Percentiles rank a stretch among this genome's conserved stretches.
Conservation (phyloP, 2,797 vertebrate genomes). For the Otolemur crassicaudatus region DNA sequence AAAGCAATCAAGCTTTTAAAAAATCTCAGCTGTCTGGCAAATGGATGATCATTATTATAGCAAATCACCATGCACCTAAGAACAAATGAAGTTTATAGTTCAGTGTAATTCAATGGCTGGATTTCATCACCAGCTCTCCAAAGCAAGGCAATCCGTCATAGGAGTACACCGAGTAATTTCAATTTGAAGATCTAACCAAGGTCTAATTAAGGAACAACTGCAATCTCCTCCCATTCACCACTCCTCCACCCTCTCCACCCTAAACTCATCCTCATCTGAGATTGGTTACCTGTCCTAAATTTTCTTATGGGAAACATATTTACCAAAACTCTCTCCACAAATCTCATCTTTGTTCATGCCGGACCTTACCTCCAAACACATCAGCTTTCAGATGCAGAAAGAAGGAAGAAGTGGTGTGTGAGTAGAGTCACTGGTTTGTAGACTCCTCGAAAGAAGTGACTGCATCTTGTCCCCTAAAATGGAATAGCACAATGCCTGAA, state of each 20-base stretch:
- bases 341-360: background rate
- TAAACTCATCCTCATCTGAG: background rate
- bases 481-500: background rate
- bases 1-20: constrained; percentile 78
- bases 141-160: constrained; percentile 70
- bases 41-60: constrained; percentile 78
- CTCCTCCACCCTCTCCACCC: background rate
- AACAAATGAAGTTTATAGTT: constrained; percentile 75
- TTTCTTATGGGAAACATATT: background rate
- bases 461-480: background rate
- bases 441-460: constrained; percentile 2
- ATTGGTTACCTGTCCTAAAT: background rate
- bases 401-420: background rate
- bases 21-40: constrained; percentile 79
- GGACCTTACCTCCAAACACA: background rate
- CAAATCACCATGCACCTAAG: constrained; percentile 73
- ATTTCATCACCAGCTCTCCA: constrained; percentile 77
- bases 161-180: constrained; percentile 78
- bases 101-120: constrained; percentile 73
- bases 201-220: constrained; percentile 80
- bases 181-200: constrained; percentile 79
- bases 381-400: background rate
- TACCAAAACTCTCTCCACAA: constrained; percentile 30
- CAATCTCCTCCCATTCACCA: constrained; percentile 64
- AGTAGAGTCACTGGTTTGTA: background rate